Evolutionary conservation across 2,888 invertebrate species (phyloP), one percentile per base, ranked within the genome.

Genomic region (Steromphala cineraria): DNA sequence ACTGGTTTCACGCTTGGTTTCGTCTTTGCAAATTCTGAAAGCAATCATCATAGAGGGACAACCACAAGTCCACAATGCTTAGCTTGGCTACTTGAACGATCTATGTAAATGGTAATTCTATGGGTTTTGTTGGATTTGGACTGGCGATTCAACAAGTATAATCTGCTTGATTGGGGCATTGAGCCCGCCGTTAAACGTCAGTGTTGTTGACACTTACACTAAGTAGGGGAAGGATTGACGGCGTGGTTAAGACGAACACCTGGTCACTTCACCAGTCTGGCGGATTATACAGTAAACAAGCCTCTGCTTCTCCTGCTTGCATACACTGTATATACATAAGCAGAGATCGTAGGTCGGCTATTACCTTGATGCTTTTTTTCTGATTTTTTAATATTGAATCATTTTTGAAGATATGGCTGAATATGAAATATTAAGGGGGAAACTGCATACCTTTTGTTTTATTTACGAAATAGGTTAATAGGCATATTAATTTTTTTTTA

Each of bases 21-120:
- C 40, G 40, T n/a, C 71, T 71, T 71, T 71, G 71, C 71, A 71
- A 71, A 71, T 40, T 40, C 17, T 71, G 31, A 71, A 71, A 71
- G 71, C 36, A 71, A 71, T 71, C 40, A 36, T 71, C 36, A 71
- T 71, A 15, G 40, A 36, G 31, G 71, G 36, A 71, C 36, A 71
- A 71, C 71, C 71, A 19, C 71, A 71, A 19, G 36, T 36, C 36
- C 19, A 36, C 71, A 36, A 10, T 19, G 71, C 40, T 71, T 13
- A 71, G 71, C 40, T 40, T 17, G 28, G 40, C 19, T 40, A 71
- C 71, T 71, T 36, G 36, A 71, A 36, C 36, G n/a, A 40, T 71
- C 71, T 71, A 36, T 71, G 71, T 28, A 71, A 31, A 36, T 71
- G 31, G 71, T 40, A 36, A 36, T 19, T 36, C 71, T 71, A 71